Percentiles rank a stretch among this genome's conserved stretches.
These are phyloP conservation scores for Neotragus pygmaeus DNA, from an alignment of 2,113 vertebrate species.

Conservation along the genomic window DNA sequence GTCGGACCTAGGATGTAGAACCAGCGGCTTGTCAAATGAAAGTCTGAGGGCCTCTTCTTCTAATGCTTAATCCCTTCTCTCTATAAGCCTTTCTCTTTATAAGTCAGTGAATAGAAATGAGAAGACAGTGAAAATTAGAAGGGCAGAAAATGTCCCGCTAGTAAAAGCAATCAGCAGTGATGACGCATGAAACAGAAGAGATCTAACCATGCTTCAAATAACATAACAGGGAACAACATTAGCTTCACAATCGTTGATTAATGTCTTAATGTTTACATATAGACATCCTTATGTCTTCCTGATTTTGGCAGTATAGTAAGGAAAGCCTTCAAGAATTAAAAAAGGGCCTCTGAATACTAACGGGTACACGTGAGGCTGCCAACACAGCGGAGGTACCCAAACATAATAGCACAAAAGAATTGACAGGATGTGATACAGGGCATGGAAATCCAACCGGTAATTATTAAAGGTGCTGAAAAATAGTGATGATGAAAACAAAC, in stretches of 20 bases:
- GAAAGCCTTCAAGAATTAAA: not conserved
- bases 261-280: not conserved
- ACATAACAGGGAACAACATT: not conserved
- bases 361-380: not conserved
- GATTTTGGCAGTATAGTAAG: not conserved
- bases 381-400: not conserved
- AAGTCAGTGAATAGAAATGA: not conserved
- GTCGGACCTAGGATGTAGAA: not conserved
- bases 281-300: not conserved
- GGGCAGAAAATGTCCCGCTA: not conserved
- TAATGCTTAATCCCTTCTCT: not conserved
- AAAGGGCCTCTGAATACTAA: not conserved
- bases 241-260: not conserved
- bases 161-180: not conserved
- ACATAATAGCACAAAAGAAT: not conserved
- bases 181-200: not conserved
- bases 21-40: not conserved
- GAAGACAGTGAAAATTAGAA: not conserved
- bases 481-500: not conserved
- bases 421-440: not conserved
- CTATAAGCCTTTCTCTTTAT: not conserved
- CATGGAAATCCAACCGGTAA: not conserved
- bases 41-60: not conserved
- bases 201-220: not conserved
- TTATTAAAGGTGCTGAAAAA: slow-evolving; percentile 16